Conservation (phyloP, 2,797 vertebrate species). For the Botia kubotai region DNA sequence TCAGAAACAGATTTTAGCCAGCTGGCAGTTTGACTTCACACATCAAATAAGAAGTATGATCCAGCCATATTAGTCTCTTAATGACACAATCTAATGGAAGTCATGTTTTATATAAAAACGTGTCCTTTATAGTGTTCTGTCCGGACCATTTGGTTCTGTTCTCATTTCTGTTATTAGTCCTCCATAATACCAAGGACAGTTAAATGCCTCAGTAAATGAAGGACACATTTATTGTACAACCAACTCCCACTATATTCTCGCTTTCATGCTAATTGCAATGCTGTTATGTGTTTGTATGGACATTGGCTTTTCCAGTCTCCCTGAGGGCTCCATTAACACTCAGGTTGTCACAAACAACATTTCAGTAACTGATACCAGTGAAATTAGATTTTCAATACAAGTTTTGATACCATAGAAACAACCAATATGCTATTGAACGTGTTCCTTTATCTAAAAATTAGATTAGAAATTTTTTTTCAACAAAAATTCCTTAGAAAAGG, state of each 20-base stretch:
- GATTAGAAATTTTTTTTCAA: neutral
- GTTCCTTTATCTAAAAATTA: no score
- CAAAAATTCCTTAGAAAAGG: no score
- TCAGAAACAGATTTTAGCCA: conserved; percentile 25
- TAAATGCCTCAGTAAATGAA: conserved; percentile 31
- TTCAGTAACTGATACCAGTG: neutral
- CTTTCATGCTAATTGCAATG: conserved; percentile 18
- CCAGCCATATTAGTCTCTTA: neutral
- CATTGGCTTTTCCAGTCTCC: conserved; percentile 1
- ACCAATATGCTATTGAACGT: neutral
- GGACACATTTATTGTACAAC: neutral
- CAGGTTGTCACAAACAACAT: neutral
- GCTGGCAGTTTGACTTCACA: conserved; percentile 11
- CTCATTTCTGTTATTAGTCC: conserved; percentile 42
- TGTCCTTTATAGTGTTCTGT: conserved; percentile 31
- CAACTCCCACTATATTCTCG: neutral
- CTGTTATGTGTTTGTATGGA: conserved; percentile 15
- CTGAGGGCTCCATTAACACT: conserved; percentile 5
- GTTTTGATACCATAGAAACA: neutral
- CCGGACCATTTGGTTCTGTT: conserved; percentile 29
- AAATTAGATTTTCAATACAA: neutral
- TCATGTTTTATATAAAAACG: conserved; percentile 46
- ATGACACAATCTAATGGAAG: conserved; percentile 20
- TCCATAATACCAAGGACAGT: neutral
- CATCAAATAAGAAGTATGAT: conserved; percentile 2